Evolutionary conservation across 2,888 invertebrate species (phyloP), one percentile per base, ranked within the genome.

Genomic region (Troides aeacus): DNA sequence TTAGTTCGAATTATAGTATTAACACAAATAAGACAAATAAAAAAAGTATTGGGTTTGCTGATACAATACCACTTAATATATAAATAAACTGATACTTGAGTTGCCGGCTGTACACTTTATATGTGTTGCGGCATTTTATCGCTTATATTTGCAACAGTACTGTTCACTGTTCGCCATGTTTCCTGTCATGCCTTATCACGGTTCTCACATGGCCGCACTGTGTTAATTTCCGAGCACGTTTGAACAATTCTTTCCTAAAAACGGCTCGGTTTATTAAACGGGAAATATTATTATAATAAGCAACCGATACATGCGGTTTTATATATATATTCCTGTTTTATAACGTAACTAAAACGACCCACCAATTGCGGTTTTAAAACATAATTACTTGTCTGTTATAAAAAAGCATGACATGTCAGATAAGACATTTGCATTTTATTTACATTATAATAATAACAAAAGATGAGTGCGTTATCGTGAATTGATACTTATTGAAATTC

Each of bases 101-200:
- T 24, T 23, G 57, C 10, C 23, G n/a, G 18, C 18, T 53, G 64
- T 58, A 42, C 64, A 62, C 69, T 64, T 68, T 57, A 57, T 24
- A 62, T 64, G 67, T 68, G 68, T 66, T 67, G 63, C 64, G 64
- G 62, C 8, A 68, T 70, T 71, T 72, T 71, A 74, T 78, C 68
- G 74, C 71, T 70, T 74, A 78, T 77, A 77, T 80, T 79, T 76
- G 76, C 75, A 73, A 77, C 74, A 73, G 69, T 59, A 59, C 53
- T 64, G 64, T 72, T 64, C 53, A 77, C 72, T 75, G 71, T 76
- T 76, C 72, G 72, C 59, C 73, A 72, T 71, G 72, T 73, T 84
- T 84, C 82, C 85, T 81, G 81, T 76, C 83, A 75, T 81, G 80
- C 81, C 83, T 86, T 86, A 86, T 86, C 85, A 78, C 76, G 71